Base-by-base conservation (phyloP, 2,888 invertebrate species). In the Nebria salina region DNA sequence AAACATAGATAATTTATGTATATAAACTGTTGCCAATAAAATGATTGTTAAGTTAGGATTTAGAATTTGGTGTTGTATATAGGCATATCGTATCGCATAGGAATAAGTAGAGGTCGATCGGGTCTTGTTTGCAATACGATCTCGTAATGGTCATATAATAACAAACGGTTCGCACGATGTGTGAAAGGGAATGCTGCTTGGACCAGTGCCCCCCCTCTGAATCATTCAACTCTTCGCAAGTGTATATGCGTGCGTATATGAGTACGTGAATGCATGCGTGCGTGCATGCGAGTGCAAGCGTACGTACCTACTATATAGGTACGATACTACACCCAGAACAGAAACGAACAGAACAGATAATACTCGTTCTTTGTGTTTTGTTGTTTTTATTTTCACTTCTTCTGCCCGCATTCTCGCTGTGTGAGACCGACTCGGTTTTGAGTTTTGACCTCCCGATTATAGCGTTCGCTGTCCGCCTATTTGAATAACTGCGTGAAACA, bases 391-490 rank as follows among this genome's bases (percentile, higher is more conserved):
- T 70, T 70, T 70, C 70, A 70, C 25, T 34, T 70, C 25, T 70
- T 70, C 70, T 70, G 25, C 26, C 70, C 34, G 70, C 34, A 70
- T 70, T 70, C 70, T 70, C 34, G 70, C 70, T 70, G 70, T 70
- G 34, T 70, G 70, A 70, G 34, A 34, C 70, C 26, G 42, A 41
- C 41, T 43, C 54, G 25, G 75, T 26, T 64, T 54, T 75, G 75
- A 75, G 75, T 26, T 64, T 54, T 75, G 75, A 75, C 54, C 75
- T 75, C 25, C 25, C 75, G 54, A 75, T 75, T 75, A 70, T 54
- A 70, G 70, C 70, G 70, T 70, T 70, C 70, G 34, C 34, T 70
- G 70, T 70, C 70, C 70, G 70, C 70, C 20, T 70, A 34, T 70
- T 70, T 70, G 70, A 70, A 70, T 70, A 70, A 34, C 70, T 70